Evolutionary conservation across 2,797 vertebrate genomes (phyloP), one percentile per base, ranked within the genome.

Genomic region (Enteromius treurensis): DNA sequence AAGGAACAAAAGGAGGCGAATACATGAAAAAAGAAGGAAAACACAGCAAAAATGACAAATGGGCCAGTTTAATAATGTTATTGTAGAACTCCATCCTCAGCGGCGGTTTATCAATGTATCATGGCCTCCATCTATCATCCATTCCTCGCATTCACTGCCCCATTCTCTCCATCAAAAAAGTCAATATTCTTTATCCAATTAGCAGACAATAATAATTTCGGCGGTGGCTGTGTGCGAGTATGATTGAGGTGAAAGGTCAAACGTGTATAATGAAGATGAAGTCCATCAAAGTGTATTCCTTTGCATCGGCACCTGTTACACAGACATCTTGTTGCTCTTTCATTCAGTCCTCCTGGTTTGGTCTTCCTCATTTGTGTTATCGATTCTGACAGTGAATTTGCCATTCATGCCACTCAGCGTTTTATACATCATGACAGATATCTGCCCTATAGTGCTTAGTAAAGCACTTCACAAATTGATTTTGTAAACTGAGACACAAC

Each of bases 181-280:
- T 93, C 92, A 91, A 92, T 94, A 94, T 89, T 85, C 87, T 87
- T 75, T 84, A 87, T 90, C 91, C 92, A 92, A 93, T 94, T 93
- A 93, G 91, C 93, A 90, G 91, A 89, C 90, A 91, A 92, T 95
- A 94, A 94, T 86, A 87, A 84, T 89, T 91, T 88, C 10, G 23
- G 81, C 3, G 37, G 73, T 62, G 34, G 40, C 23, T 55, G 62
- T 62, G 51, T 60, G 19, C 23, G 3, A 58, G 73, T 26, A 10
- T 58, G 74, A 78, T 69, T 88, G 74, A 65, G 23, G 86, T 88
- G 60, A 75, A 85, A 73, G 81, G 74, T 79, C 80, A 82, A 45
- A 62, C 3, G 8, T 75, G 55, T 79, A 19, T 73, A 80, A 85
- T 79, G 80, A 83, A 85, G 85, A 85, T 74, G 74, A 86, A 84